A percentile compares a stretch with the other conserved stretches of the same genome.
phyloP scores from a whole-genome alignment of 2,113 vertebrate genomes.

The Grallaria varia region DNA sequence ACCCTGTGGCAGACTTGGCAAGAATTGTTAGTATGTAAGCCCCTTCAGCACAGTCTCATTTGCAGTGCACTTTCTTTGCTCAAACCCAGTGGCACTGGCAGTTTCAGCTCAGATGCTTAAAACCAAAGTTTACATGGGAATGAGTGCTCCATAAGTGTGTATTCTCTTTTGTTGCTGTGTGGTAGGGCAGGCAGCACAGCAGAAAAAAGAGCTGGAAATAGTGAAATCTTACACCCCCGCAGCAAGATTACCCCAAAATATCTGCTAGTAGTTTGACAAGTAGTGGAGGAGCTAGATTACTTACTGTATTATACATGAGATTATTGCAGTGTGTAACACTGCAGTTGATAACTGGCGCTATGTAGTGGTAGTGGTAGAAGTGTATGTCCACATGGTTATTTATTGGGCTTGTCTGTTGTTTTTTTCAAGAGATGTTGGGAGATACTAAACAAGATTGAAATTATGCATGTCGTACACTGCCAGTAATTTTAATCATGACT shows the following conservation, averaged over 20 bases:
- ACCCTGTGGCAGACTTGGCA: not conserved
- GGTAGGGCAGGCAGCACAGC: not conserved
- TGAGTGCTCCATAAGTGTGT: rapidly evolving
- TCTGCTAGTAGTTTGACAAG: not conserved
- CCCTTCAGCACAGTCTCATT: not conserved
- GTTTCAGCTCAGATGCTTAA: not conserved
- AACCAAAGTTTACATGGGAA: not conserved
- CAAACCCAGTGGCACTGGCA: not conserved
- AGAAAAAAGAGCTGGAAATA: not conserved
- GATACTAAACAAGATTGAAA: not conserved
- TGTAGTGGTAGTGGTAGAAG: not conserved
- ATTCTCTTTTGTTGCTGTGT: not conserved
- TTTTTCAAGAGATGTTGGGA: not conserved
- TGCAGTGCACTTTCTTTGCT: not conserved
- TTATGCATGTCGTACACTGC: not conserved
- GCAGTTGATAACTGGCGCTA: not conserved
- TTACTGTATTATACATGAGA: not conserved
- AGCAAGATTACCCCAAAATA: not conserved
- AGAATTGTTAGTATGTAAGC: not conserved
- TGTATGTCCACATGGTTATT: not conserved
- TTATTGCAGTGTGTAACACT: not conserved
- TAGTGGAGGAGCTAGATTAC: not conserved
- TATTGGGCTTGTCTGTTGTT: not conserved
- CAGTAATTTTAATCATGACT: not conserved
- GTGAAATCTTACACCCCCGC: not conserved